Base-by-base conservation (phyloP, 2,113 vertebrate species). In the Butastur rufipennis region DNA sequence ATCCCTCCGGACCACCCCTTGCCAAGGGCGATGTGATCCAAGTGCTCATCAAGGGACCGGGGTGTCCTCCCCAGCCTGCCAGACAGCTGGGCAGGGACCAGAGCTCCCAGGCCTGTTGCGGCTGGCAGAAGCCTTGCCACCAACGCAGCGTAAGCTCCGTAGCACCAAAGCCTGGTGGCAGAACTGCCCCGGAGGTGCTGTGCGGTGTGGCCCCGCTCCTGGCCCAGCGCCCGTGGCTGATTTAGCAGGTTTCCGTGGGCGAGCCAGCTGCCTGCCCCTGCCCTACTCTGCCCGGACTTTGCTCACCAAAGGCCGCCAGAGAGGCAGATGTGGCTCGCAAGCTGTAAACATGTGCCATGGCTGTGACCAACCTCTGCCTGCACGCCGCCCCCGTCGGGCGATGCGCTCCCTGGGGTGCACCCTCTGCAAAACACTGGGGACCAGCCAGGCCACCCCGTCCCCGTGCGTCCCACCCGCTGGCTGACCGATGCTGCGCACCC, bases 61-160 rank as follows among this genome's bases (percentile, higher is more conserved):
- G 17, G 36, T 59, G 53, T 23, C 36, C 40, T 72, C 45, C 15
- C 32, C 11, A 26, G 32, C 17, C 21, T 59, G 48, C 16, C 12
- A 8, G 16, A 43, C 7, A 63, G 25, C 19, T 15, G 6, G 42
- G 61, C 42, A 34, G 40, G 13, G 25, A 75, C 1, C 2, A 0
- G 36, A 61, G 68, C 73, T 63, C 38, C 48, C 59, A 23, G 31
- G 50, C 34, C 32, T 32, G 31, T 47, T 0, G 4, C 19, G 26
- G 50, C 26, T 32, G n/a, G 43, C 61, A 63, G 50, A 36, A 62
- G 40, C 78, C 34, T 65, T 19, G 22, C 25, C 20, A 12, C 47
- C 4, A 8, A 22, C 9, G 9, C 4, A 2, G 36, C 0, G 8
- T 31, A 25, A 68, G 58, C 77, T 25, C 53, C 0, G 0, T 8